Evolutionary conservation across 2,797 vertebrate species (phyloP), one percentile per base, ranked within the genome.

Genomic region (Capromys pilorides): DNA sequence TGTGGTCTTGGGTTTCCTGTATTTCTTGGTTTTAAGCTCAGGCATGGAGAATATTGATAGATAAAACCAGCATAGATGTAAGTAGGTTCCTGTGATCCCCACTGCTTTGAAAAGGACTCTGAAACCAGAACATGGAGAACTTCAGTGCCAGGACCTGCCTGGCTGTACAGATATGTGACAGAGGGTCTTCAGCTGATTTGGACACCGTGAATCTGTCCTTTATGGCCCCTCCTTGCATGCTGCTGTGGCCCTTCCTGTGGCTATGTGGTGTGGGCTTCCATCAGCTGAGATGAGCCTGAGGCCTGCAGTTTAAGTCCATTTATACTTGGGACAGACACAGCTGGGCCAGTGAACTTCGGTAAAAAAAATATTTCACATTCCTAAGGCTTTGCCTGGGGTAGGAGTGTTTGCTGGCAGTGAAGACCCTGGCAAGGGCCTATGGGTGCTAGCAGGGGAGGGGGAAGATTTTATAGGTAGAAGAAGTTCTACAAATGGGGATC

Each of bases 261-360:
- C 66, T 51, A 0, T 71, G 0, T 0, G 8, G 45, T 26, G n/a
- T 18, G 1, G 54, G 45, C 54, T 57, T 5, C 2, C 21, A n/a
- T n/a, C 1, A 0, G 33, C 26, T 5, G 49, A 49, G 14, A 64
- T 41, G 51, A n/a, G n/a, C 45, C 77, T 14, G 36, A 62, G n/a
- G 16, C 54, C 85, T 45, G 36, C 49, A 5, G 36, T 51, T 59
- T 33, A 36, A 57, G 59, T 61, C 77, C 12, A 6, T 51, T 62
- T 41, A 21, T 22, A 6, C 26, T 22, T 85, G 69, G n/a, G 13
- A 64, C 14, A 18, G n/a, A 71, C 0, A 3, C 4, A 39, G 21
- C 77, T n/a, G 67, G 33, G 24, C 19, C 73, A 77, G 26, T 6
- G 28, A 51, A 31, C 16, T 78, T 33, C 9, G 28, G 13, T 18